A percentile compares a stretch with the other conserved stretches of the same genome.
phyloP scores from a whole-genome alignment of 2,113 vertebrate genomes.

The Platycercus adscitus region DNA sequence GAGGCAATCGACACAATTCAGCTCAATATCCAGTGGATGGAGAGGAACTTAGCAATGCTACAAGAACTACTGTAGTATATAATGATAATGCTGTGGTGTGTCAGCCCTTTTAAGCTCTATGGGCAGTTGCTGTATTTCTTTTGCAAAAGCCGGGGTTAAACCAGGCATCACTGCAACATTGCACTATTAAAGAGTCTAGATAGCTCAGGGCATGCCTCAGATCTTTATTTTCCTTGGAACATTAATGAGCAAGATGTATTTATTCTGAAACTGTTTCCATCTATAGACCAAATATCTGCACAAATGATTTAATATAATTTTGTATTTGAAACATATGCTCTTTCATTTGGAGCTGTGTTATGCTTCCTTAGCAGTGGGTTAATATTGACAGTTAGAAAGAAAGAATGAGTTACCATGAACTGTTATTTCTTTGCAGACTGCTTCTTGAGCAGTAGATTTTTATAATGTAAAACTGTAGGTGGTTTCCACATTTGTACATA shows the following conservation, averaged over 20 bases:
- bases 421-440: background rate
- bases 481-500: conserved; percentile 7
- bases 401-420: background rate
- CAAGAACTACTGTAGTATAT: conserved; percentile 73
- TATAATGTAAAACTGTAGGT: background rate
- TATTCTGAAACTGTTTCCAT: conserved; percentile 63
- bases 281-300: conserved; percentile 51
- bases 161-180: conserved; percentile 60
- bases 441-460: background rate
- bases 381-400: background rate
- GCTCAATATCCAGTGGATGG: conserved; percentile 90
- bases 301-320: conserved; percentile 38
- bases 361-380: background rate
- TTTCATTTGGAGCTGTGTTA: conserved; percentile 27
- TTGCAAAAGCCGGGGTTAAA: conserved; percentile 60
- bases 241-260: conserved; percentile 66
- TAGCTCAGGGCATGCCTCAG: conserved; percentile 86
- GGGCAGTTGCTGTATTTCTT: conserved; percentile 54
- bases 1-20: conserved; percentile 89
- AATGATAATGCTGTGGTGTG: background rate
- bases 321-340: conserved; percentile 5
- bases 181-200: conserved; percentile 83
- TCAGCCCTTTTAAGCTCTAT: conserved; percentile 42
- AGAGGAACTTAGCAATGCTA: conserved; percentile 81
- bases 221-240: conserved; percentile 60